Evolutionary conservation across 2,888 invertebrate genomes (phyloP), one percentile per base, ranked within the genome.

Genomic region (Lasioglossum malachurum): DNA sequence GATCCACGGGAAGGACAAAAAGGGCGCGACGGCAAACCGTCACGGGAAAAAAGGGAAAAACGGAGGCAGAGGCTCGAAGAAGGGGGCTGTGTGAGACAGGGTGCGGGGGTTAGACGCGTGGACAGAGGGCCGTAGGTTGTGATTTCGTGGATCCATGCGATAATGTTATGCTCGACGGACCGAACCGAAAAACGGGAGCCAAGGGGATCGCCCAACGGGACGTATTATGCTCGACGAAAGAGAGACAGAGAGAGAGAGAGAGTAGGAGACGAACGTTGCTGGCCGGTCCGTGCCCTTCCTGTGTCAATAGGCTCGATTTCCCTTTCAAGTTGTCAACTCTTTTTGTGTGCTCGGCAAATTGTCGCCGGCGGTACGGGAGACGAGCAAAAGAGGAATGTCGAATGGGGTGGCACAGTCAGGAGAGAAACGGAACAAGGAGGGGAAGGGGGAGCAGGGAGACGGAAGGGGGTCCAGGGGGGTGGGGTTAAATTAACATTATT

Each of bases 311-410:
- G 94, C 95, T 95, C 95, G 93, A 95, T 95, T 95, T 95, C 95
- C 95, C 95, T 95, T 95, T 95, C 95, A 95, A 95, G 94, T 95
- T 95, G 94, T 94, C 95, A 95, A 95, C 95, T 95, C 95, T 95
- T 95, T 95, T 95, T 95, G 94, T 95, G 92, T 95, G 93, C 93
- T 92, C 90, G 94, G 94, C 94, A 95, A 95, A 95, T 95, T 95
- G 94, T 94, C 94, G 94, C 92, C 91, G 89, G 86, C 92, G 93
- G 92, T 92, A 90, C 89, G 69, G 80, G 73, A 41, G 88, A 82
- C 82, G 57, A 80, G 82, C 78, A 78, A 83, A 79, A 83, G 87
- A 83, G 86, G 87, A 88, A 84, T 84, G 88, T 80, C 78, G 83
- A 86, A 86, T 57, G 60, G 69, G 82, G 78, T 76, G 35, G 31